phyloP scores from a whole-genome alignment of 2,797 vertebrate genomes.

The Falco columbarius region DNA sequence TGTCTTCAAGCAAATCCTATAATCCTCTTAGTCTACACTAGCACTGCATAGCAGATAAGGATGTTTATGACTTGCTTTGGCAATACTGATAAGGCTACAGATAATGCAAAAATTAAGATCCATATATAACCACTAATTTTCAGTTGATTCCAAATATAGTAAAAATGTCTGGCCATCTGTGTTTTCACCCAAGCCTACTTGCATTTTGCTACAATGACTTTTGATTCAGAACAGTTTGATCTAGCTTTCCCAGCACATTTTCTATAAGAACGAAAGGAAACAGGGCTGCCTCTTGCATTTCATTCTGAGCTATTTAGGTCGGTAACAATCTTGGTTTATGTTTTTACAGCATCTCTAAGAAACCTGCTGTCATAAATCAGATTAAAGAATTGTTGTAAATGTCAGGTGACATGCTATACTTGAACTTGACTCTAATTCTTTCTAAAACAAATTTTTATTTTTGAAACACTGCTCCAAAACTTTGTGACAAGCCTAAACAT shows the following conservation, averaged over 20 bases:
- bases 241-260: not conserved
- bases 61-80: not conserved
- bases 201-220: not conserved
- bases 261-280: not conserved
- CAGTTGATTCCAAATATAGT: not conserved
- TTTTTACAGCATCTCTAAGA: not conserved
- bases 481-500: not conserved
- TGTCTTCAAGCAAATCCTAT: not conserved
- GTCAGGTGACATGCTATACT: not conserved
- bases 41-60: not conserved
- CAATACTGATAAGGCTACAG: not conserved
- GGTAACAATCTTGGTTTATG: not conserved
- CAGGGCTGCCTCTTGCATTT: not conserved
- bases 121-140: not conserved
- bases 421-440: not conserved
- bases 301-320: not conserved
- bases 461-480: not conserved
- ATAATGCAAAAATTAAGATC: not conserved
- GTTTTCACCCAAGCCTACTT: not conserved
- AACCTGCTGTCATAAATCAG: not conserved
- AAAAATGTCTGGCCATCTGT: not conserved
- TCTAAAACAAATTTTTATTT: not conserved
- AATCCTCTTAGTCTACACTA: not conserved
- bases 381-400: not conserved
- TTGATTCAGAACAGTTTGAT: not conserved